These are phyloP conservation scores for Periparus ater DNA, from an alignment of 2,797 vertebrate genomes.

Conservation along the genomic window DNA sequence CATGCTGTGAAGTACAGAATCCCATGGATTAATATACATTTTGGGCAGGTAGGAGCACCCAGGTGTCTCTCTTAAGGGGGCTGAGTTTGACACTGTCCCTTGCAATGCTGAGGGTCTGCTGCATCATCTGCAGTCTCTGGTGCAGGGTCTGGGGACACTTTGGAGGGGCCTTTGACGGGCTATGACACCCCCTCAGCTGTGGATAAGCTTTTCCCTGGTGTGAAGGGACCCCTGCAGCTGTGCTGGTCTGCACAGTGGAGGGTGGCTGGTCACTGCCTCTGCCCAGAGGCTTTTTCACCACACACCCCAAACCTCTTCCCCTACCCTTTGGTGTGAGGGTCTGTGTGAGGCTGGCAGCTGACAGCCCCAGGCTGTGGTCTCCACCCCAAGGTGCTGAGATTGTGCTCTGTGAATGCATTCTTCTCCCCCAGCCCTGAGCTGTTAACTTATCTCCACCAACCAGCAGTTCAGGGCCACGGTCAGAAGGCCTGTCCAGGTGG, in stretches of 20 bases:
- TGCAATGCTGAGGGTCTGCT: background rate
- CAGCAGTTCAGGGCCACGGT: background rate
- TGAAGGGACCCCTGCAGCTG: background rate
- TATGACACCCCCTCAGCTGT: too few species aligned
- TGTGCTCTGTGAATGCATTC: background rate
- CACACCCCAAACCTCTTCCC: background rate
- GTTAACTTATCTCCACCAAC: background rate
- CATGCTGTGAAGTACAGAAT: fast-evolving
- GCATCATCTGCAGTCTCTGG: background rate
- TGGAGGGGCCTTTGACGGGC: background rate
- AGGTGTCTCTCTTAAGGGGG: background rate
- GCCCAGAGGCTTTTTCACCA: background rate
- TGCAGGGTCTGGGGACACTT: background rate
- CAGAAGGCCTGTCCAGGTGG: too few species aligned
- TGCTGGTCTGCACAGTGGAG: background rate
- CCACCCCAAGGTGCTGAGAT: too few species aligned
- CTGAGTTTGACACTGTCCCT: background rate
- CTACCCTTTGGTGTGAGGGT: background rate
- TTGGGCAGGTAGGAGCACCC: background rate
- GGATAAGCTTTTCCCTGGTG: background rate
- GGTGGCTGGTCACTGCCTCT: background rate
- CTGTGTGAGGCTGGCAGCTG: background rate
- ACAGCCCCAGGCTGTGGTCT: background rate
- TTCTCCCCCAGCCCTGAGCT: background rate
- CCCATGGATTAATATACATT: background rate